Evolutionary conservation across 2,797 vertebrate species (phyloP).

Genomic region (Cynopterus sphinx): DNA sequence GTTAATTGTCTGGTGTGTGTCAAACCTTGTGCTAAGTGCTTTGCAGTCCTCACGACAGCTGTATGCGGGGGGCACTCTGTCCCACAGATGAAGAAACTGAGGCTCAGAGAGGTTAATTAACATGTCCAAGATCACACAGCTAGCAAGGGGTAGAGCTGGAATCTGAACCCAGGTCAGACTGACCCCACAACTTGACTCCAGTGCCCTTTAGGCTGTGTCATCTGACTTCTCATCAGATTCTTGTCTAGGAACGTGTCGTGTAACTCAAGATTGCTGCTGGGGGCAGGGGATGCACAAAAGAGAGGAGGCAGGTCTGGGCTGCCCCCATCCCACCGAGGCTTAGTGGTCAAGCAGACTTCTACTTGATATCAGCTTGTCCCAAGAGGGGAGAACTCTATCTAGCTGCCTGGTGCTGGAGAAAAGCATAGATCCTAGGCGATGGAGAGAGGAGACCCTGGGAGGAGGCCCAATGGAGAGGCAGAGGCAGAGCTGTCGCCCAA

Average conservation of each 20-base stretch:
- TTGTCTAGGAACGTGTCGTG: background rate
- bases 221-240: background rate
- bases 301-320: background rate
- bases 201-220: background rate
- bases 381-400: background rate
- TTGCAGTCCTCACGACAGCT: background rate
- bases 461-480: background rate
- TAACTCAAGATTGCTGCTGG: background rate
- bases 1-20: background rate
- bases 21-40: background rate
- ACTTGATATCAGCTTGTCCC: background rate
- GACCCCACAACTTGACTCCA: background rate
- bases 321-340: background rate
- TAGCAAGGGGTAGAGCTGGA: background rate
- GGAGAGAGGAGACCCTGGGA: background rate
- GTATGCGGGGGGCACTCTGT: background rate
- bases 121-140: background rate
- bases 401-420: background rate
- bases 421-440: background rate
- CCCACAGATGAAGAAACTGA: background rate
- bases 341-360: background rate
- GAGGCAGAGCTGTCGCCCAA: background rate
- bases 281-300: background rate
- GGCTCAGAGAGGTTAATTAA: background rate
- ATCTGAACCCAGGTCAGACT: background rate